Conservation (phyloP, 2,888 invertebrate species). For the Ennomos erosarius region DNA sequence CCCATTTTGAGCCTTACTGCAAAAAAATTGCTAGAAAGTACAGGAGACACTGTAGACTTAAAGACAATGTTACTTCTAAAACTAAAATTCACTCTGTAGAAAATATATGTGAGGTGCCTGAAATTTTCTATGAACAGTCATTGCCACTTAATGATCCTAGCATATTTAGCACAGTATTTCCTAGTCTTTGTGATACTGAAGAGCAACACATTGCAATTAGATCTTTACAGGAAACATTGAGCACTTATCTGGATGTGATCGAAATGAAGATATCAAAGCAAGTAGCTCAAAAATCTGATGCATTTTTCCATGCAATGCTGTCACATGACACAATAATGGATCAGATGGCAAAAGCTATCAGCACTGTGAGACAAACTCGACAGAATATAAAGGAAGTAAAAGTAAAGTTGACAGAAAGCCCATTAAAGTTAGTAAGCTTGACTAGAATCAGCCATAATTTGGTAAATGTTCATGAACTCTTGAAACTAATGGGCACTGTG, state of each 20-base stretch:
- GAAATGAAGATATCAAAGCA: slow-evolving; percentile 97
- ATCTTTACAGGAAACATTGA: slow-evolving; percentile 94
- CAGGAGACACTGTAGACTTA: slow-evolving; percentile 86
- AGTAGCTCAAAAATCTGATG: slow-evolving; percentile 97
- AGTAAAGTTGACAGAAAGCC: slow-evolving; percentile 90
- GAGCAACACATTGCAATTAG: slow-evolving; percentile 87
- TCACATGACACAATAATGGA: slow-evolving; percentile 99
- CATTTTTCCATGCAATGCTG: slow-evolving; percentile 99
- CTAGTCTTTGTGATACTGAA: slow-evolving; percentile 85
- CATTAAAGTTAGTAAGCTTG: slow-evolving; percentile 90
- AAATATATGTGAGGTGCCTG: slow-evolving; percentile 89
- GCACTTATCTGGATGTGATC: slow-evolving; percentile 97
- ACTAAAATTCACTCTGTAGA: slow-evolving; percentile 77
- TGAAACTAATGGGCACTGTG: slow-evolving; percentile 97
- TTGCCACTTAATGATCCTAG: slow-evolving; percentile 92
- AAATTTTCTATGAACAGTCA: slow-evolving; percentile 92
- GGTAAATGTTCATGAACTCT: slow-evolving; percentile 87
- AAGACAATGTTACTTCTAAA: slow-evolving; percentile 71
- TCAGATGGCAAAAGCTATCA: slow-evolving; percentile 93
- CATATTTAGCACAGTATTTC: slow-evolving; percentile 94
- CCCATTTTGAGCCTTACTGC: slow-evolving; percentile 95
- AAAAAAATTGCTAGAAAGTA: slow-evolving; percentile 90
- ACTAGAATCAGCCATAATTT: slow-evolving; percentile 88
- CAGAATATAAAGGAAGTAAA: slow-evolving; percentile 92
- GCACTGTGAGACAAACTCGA: slow-evolving; percentile 90